Evolutionary conservation across 2,113 vertebrate genomes (phyloP).

Genomic region (Myotis yumanensis): DNA sequence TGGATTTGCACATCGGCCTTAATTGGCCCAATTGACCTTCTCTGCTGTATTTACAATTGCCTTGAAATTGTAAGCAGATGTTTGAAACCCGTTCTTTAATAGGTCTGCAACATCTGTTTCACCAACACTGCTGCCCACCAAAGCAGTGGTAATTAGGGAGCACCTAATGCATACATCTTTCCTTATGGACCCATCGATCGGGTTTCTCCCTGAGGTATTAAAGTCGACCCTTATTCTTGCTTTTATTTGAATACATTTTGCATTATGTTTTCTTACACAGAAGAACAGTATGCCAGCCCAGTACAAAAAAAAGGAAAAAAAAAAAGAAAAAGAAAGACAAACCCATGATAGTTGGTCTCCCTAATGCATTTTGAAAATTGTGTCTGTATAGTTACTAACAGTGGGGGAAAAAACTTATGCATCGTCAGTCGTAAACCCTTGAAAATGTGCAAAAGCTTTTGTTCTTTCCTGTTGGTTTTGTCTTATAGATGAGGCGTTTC

Average conservation of each 20-base stretch:
- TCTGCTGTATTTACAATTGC: constrained; percentile 94
- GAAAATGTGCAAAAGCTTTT: constrained; percentile 41
- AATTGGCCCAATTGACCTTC: constrained; percentile 98
- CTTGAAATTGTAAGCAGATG: constrained; percentile 98
- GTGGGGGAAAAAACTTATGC: background rate
- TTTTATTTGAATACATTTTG: constrained; percentile 80
- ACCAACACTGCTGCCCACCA: constrained; percentile 84
- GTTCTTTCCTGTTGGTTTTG: constrained; percentile 27
- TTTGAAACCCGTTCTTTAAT: constrained; percentile 86
- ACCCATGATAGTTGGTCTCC: background rate
- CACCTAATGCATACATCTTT: constrained; percentile 79
- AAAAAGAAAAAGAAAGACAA: background rate
- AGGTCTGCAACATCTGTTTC: constrained; percentile 90
- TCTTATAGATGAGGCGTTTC: background rate
- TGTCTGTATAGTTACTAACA: background rate
- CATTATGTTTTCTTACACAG: constrained; percentile 72
- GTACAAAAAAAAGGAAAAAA: background rate
- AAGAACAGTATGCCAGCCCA: constrained; percentile 41
- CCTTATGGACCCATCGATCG: constrained; percentile 76
- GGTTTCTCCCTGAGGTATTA: constrained; percentile 79
- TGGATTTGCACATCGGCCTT: constrained; percentile 92
- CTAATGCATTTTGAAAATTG: background rate
- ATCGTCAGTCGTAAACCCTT: background rate
- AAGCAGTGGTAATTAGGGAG: constrained; percentile 85
- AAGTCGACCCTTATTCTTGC: constrained; percentile 76